Evolutionary conservation across 2,113 vertebrate genomes (phyloP), one percentile per base, ranked within the genome.

Genomic region (Saccopteryx bilineata): DNA sequence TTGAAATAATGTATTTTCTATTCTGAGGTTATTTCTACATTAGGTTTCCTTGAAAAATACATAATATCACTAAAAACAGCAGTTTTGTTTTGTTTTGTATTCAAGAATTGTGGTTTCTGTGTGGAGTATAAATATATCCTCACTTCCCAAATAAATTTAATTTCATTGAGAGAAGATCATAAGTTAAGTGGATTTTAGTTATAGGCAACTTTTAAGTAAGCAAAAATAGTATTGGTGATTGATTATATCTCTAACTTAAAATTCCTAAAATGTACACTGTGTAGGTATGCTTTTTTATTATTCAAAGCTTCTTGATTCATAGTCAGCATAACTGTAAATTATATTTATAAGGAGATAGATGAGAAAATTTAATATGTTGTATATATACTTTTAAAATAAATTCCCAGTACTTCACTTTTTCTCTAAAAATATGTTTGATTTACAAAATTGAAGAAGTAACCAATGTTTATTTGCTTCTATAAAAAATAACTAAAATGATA

Each of bases 401-500:
- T 92, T 93, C 2, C 63, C 7, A 63, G 2, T 71, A 50, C 15
- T 82, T 52, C 21, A 15, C 4, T 79, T 94, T 93, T 76, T 21
- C 1, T 60, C 21, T 15, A 81, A 81, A 94, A 89, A 83, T 11
- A 19, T 50, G 52, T 94, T 63, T 92, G 58, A 69, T 86, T 92
- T 88, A 1, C 8, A 83, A 95, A 95, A 56, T 76, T 72, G 72
- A 75, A 83, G 60, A 83, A 71, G 12, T 78, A 94, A 95, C 86
- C 58, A 93, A 4, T 31, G 90, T 50, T 79, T 96, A 85, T 87
- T 93, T 94, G 85, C 39, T 91, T 26, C n/a, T 95, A 12, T 54
- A 12, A 93, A 96, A 96, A 85, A 78, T 91, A 93, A 76, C 50
- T 58, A 75, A 95, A 91, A 81, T 96, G 74, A 61, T 93, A 87